Evolutionary conservation across 2,113 vertebrate genomes (phyloP).

Genomic region (Dasyprocta punctata): DNA sequence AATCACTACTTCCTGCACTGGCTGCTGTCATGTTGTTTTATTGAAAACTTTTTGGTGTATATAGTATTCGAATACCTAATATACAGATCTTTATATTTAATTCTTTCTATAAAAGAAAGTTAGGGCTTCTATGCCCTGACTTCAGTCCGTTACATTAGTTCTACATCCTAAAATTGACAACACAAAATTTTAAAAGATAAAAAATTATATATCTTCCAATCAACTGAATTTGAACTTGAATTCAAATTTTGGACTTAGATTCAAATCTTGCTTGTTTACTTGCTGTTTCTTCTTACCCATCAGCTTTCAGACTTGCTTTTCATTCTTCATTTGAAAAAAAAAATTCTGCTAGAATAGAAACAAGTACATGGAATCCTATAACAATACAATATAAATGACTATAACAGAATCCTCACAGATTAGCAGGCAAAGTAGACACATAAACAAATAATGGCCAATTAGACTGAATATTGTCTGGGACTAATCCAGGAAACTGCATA

Average conservation of each 20-base stretch:
- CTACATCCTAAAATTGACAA: not conserved
- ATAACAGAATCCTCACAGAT: not conserved
- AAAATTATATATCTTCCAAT: not conserved
- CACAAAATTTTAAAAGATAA: not conserved
- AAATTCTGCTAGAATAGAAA: not conserved
- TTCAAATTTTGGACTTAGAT: not conserved
- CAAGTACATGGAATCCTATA: no score
- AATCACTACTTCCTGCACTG: not conserved
- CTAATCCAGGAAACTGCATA: no score
- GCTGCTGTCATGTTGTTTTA: not conserved
- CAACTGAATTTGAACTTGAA: not conserved
- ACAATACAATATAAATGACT: not conserved
- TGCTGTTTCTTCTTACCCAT: not conserved
- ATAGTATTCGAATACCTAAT: not conserved
- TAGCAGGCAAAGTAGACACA: not conserved
- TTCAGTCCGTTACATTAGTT: not conserved
- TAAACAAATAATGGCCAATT: not conserved
- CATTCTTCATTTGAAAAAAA: not conserved
- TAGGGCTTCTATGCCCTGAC: not conserved
- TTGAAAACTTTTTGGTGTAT: not conserved
- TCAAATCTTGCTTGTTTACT: not conserved
- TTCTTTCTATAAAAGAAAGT: not conserved
- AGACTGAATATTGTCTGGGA: not conserved
- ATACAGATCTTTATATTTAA: not conserved
- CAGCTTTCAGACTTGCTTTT: not conserved